These are phyloP conservation scores for Eledona agricola DNA, from an alignment of 2,888 invertebrate genomes.

Conservation along the genomic window DNA sequence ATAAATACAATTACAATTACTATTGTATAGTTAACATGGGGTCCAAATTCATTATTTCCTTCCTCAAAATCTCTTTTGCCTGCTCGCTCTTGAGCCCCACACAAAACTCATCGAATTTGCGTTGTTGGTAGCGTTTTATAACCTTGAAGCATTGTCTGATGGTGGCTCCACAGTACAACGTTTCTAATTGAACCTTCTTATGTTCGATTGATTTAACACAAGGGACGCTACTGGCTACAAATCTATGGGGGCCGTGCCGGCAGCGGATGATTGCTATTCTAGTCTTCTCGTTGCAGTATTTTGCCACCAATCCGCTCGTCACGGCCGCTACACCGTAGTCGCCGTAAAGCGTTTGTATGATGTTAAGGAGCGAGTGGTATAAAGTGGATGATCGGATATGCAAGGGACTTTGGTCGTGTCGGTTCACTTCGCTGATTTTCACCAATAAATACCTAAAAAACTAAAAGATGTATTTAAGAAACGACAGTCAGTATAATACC, in stretches of 20 bases:
- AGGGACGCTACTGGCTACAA: conserved; percentile 75
- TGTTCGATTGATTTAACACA: conserved; percentile 74
- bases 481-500: conserved; percentile 43
- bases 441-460: conserved; percentile 73
- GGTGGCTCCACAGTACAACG: conserved; percentile 80
- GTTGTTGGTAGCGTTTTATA: conserved; percentile 73
- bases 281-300: conserved; percentile 82
- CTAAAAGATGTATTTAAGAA: conserved; percentile 1
- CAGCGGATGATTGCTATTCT: conserved; percentile 77
- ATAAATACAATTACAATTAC: conserved; percentile 3
- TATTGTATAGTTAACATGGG: conserved; percentile 9
- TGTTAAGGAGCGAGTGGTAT: conserved; percentile 67
- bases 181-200: conserved; percentile 69
- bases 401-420: too few relatives aligned
- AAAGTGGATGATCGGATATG: conserved; percentile 66
- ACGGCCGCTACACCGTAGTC: conserved; percentile 79
- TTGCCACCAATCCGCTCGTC: conserved; percentile 75
- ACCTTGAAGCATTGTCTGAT: conserved; percentile 81
- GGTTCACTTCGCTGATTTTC: conserved; percentile 69
- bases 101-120: conserved; percentile 72
- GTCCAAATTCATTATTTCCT: conserved; percentile 58
- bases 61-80: conserved; percentile 67
- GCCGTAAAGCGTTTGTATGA: conserved; percentile 76
- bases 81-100: conserved; percentile 69
- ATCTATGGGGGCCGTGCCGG: conserved; percentile 79